These are phyloP conservation scores for Brachionus sp. DNA, from an alignment of 1,140 invertebrate species.

Conservation along the genomic window DNA sequence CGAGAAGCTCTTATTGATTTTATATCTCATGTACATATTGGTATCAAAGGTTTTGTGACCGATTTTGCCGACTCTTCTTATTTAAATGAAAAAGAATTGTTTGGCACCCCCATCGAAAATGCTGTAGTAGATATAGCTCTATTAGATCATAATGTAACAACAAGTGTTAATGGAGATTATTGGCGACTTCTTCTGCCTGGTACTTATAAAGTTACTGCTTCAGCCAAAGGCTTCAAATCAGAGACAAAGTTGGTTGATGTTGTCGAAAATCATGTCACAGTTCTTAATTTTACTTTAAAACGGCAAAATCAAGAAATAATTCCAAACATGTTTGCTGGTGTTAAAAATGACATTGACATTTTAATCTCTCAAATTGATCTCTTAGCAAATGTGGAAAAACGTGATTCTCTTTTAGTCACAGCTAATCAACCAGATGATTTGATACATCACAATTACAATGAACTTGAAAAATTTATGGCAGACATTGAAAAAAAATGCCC, in stretches of 20 bases:
- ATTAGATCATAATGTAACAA: slow-evolving; percentile 53
- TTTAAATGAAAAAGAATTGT: slow-evolving; percentile 1
- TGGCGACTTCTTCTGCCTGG: slow-evolving; percentile 85
- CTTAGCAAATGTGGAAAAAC: neutral
- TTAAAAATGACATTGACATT: slow-evolving; percentile 14
- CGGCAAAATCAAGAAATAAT: slow-evolving; percentile 27
- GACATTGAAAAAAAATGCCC: slow-evolving; percentile 27
- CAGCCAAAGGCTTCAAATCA: slow-evolving; percentile 5
- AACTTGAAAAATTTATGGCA: neutral
- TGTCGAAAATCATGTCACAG: neutral
- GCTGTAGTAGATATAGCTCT: slow-evolving; percentile 70
- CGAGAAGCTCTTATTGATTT: slow-evolving; percentile 17
- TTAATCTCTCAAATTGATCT: slow-evolving; percentile 20
- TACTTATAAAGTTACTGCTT: slow-evolving; percentile 63
- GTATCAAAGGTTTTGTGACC: slow-evolving; percentile 77
- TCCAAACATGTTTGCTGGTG: neutral
- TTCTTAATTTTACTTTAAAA: slow-evolving; percentile 30
- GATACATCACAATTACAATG: neutral
- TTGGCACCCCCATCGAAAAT: slow-evolving; percentile 62
- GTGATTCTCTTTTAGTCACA: neutral
- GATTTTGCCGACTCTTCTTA: slow-evolving; percentile 24
- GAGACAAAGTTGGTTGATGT: slow-evolving; percentile 9
- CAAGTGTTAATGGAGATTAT: slow-evolving; percentile 72
- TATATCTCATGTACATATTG: slow-evolving; percentile 70
- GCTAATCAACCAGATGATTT: neutral